These are phyloP conservation scores for Pseudococcus viburni DNA, from an alignment of 2,888 invertebrate species.

Conservation along the genomic window DNA sequence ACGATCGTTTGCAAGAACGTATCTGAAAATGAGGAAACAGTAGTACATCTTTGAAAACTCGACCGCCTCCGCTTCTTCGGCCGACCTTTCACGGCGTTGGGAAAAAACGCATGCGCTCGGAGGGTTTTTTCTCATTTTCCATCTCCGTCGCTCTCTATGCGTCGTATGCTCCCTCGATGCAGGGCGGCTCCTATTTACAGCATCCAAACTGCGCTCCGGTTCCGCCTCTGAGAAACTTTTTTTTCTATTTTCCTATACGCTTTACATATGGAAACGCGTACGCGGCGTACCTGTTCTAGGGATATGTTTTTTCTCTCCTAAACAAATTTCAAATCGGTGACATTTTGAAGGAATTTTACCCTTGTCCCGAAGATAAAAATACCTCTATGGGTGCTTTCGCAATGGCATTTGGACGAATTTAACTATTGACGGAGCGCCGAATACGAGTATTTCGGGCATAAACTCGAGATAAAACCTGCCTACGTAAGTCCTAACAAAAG, in stretches of 20 bases:
- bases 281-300: background rate
- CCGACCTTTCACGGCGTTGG: background rate
- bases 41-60: slow-evolving; percentile 42
- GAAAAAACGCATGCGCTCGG: slow-evolving; percentile 48
- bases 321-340: slow-evolving; percentile 17
- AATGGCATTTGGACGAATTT: background rate
- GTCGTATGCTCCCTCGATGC: background rate
- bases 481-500: background rate
- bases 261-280: slow-evolving; percentile 23
- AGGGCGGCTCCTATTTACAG: slow-evolving; percentile 41
- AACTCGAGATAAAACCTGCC: background rate
- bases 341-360: background rate
- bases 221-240: slow-evolving; percentile 45
- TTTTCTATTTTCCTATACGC: background rate
- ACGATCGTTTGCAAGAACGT: slow-evolving; percentile 54
- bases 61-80: slow-evolving; percentile 29
- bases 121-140: slow-evolving; percentile 28
- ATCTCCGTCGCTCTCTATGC: background rate
- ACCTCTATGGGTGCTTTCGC: background rate
- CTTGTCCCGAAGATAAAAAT: background rate
- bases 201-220: background rate
- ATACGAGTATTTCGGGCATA: background rate
- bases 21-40: slow-evolving; percentile 57
- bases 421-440: background rate
- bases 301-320: background rate